phyloP scores from a whole-genome alignment of 2,888 invertebrate genomes.

The Drosophila borealis region DNA sequence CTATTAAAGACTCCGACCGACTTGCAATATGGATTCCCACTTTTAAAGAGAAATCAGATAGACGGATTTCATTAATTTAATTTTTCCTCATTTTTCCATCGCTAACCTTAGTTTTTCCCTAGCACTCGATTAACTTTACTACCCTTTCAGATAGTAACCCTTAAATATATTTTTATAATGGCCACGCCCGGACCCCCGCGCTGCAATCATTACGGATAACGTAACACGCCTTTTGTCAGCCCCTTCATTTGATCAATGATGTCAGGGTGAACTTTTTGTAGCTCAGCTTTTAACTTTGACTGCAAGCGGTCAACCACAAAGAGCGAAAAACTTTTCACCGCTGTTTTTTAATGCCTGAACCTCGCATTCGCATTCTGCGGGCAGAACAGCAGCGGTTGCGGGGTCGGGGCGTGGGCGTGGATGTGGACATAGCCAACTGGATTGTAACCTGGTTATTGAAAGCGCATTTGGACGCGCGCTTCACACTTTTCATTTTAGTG shows the following conservation, averaged over 20 bases:
- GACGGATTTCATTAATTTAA: neutral
- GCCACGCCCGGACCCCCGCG: neutral
- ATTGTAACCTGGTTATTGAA: constrained; percentile 53
- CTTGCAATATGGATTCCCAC: too few species aligned
- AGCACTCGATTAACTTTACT: constrained; percentile 7
- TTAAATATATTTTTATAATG: constrained; percentile 15
- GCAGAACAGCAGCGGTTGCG: neutral
- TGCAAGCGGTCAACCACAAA: constrained; percentile 75
- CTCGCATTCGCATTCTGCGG: constrained; percentile 13
- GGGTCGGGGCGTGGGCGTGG: neutral
- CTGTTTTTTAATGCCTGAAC: constrained; percentile 27
- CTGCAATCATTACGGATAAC: constrained; percentile 49
- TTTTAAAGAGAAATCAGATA: too few species aligned
- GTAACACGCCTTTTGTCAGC: constrained; percentile 37
- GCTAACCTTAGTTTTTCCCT: neutral
- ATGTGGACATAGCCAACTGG: constrained; percentile 11
- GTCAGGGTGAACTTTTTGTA: constrained; percentile 54
- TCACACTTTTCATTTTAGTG: constrained; percentile 59
- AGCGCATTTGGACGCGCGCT: constrained; percentile 50
- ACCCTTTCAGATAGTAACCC: constrained; percentile 11
- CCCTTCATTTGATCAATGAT: constrained; percentile 61
- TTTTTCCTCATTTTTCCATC: neutral
- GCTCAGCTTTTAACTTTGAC: constrained; percentile 71
- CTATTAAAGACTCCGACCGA: too few species aligned
- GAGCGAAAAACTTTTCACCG: constrained; percentile 55